These are phyloP conservation scores for Cochlearius cochlearius DNA, from an alignment of 2,113 vertebrate genomes.

Conservation along the genomic window DNA sequence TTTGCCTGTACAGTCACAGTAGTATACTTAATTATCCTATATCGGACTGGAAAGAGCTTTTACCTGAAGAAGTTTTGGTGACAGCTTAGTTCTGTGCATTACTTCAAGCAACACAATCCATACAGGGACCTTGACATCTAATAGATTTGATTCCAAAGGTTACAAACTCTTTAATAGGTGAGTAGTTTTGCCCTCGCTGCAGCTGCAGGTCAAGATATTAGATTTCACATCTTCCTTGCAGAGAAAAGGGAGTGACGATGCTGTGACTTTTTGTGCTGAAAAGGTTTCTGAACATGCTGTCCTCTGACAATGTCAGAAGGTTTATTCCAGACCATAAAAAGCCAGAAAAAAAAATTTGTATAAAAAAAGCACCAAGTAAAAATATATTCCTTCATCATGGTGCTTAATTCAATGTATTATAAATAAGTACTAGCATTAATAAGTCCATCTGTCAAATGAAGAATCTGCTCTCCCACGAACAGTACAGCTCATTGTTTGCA, in stretches of 20 bases:
- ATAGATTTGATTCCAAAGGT: conserved; percentile 17
- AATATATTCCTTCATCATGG: neutral
- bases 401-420: neutral
- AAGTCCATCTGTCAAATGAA: neutral
- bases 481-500: neutral
- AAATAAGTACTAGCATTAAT: neutral
- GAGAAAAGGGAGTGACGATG: neutral
- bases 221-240: neutral
- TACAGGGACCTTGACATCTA: neutral
- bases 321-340: conserved; percentile 6
- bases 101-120: neutral
- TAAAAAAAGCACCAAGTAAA: neutral
- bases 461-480: neutral
- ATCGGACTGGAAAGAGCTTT: neutral
- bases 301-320: conserved; percentile 9
- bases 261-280: conserved; percentile 17
- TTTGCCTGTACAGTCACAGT: neutral
- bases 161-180: neutral
- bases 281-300: conserved; percentile 31
- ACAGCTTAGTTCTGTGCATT: neutral
- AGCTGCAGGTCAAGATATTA: conserved; percentile 13
- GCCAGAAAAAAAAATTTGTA: neutral
- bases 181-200: conserved; percentile 19
- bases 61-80: neutral
- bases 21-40: neutral